Evolutionary conservation across 1,140 invertebrate species (phyloP).

Genomic region (Holcopasites calliopsidis): DNA sequence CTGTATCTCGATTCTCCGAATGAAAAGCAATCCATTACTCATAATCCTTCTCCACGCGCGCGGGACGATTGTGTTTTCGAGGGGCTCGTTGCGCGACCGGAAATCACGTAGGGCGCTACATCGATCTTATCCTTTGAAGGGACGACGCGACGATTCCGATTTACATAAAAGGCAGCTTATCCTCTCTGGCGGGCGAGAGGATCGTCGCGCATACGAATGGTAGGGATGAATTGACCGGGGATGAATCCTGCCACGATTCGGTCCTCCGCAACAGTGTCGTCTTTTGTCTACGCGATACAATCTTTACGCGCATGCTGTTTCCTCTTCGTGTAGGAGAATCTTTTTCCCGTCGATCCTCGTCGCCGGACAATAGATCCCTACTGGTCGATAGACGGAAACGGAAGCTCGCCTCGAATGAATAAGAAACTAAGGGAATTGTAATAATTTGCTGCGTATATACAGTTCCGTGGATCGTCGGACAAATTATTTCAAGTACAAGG

Average conservation of each 20-base stretch:
- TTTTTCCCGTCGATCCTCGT: neutral
- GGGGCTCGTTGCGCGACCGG: neutral
- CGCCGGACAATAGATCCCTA: neutral
- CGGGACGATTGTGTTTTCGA: slow-evolving; percentile 30
- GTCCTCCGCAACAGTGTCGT: neutral
- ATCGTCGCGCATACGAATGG: slow-evolving; percentile 43
- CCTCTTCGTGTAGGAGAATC: neutral
- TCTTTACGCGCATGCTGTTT: neutral
- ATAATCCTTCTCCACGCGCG: neutral
- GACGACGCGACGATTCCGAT: slow-evolving; percentile 49
- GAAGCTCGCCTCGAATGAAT: neutral
- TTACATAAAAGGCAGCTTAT: slow-evolving; percentile 59
- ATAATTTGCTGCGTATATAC: neutral
- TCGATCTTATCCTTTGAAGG: slow-evolving; percentile 39
- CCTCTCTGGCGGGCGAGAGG: slow-evolving; percentile 20
- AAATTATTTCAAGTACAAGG: neutral
- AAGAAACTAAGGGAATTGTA: neutral
- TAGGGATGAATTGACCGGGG: slow-evolving; percentile 47
- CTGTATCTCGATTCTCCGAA: neutral
- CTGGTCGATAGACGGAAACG: neutral
- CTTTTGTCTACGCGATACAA: neutral
- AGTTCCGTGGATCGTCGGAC: neutral
- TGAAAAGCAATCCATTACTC: slow-evolving; percentile 36
- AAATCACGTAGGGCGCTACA: slow-evolving; percentile 42
- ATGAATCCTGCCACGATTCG: slow-evolving; percentile 29